phyloP scores from a whole-genome alignment of 1,140 invertebrate genomes.

The Gonatopus flavifemur region DNA sequence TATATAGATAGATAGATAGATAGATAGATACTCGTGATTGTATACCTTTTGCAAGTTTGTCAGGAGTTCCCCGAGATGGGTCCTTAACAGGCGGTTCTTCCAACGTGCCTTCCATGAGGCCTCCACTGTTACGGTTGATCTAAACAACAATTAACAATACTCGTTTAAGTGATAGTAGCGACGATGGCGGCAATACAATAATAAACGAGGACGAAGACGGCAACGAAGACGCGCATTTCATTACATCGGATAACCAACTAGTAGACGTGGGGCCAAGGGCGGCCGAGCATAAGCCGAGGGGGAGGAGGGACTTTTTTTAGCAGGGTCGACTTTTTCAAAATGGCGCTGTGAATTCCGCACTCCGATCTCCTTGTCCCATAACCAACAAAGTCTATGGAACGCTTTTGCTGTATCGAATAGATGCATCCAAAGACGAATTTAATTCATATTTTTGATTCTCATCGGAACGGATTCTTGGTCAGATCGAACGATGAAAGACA shows the following conservation, averaged over 20 bases:
- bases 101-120: conserved; percentile 54
- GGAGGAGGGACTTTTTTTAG: conserved; percentile 27
- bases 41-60: conserved; percentile 45
- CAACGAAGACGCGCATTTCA: conserved; percentile 9
- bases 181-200: not conserved
- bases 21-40: conserved; percentile 21
- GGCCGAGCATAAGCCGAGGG: not conserved
- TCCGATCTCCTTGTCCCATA: conserved; percentile 38
- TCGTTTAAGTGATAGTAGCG: conserved; percentile 17
- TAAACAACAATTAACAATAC: conserved; percentile 31
- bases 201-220: not conserved
- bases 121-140: conserved; percentile 40
- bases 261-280: conserved; percentile 7
- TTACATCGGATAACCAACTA: conserved; percentile 15
- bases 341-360: conserved; percentile 52
- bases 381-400: conserved; percentile 40
- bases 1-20: no score
- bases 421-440: no score
- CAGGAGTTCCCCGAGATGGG: conserved; percentile 41
- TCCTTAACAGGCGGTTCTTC: conserved; percentile 52
- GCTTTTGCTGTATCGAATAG: no score
- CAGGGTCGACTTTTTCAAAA: conserved; percentile 52
- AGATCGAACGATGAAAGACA: no score
- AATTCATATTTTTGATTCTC: no score
- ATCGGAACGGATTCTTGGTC: no score